Evolutionary conservation across 2,888 invertebrate species (phyloP).

Genomic region (Operophtera brumata): DNA sequence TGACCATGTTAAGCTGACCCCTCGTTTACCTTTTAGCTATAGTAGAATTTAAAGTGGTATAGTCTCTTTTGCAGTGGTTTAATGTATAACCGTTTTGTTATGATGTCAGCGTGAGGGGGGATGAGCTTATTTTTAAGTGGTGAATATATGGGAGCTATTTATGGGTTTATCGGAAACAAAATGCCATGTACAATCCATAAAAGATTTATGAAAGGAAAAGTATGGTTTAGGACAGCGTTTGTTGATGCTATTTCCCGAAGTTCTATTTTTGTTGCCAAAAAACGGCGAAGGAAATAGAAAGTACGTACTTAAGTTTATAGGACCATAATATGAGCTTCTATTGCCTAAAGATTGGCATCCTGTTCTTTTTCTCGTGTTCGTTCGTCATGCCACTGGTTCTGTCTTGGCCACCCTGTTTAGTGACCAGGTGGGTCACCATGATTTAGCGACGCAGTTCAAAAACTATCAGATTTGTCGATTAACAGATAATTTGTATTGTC

Average conservation of each 20-base stretch:
- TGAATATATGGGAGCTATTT: slow-evolving; percentile 64
- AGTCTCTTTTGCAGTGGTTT: slow-evolving; percentile 43
- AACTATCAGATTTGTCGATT: too few species aligned
- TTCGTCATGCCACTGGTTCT: too few species aligned
- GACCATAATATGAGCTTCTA: too few species aligned
- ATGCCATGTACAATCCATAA: slow-evolving; percentile 64
- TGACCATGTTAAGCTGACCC: slow-evolving; percentile 48
- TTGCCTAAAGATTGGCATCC: too few species aligned
- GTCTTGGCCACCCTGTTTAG: too few species aligned
- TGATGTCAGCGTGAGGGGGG: slow-evolving; percentile 53
- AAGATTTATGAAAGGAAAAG: slow-evolving; percentile 63
- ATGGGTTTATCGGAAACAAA: slow-evolving; percentile 64
- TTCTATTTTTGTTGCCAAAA: neutral
- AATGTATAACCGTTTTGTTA: slow-evolving; percentile 53
- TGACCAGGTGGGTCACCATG: too few species aligned
- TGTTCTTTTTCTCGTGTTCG: too few species aligned
- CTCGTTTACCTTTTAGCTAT: slow-evolving; percentile 18
- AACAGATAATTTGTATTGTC: too few species aligned
- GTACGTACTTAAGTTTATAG: neutral
- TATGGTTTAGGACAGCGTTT: neutral
- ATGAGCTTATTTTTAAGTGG: slow-evolving; percentile 72
- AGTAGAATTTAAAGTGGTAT: slow-evolving; percentile 18
- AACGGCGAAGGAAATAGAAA: neutral
- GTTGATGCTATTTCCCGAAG: neutral
- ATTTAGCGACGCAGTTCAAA: too few species aligned